These are phyloP conservation scores for Palythoa grandis DNA, from an alignment of 92 coral and sea anemone genomes.

Conservation along the genomic window DNA sequence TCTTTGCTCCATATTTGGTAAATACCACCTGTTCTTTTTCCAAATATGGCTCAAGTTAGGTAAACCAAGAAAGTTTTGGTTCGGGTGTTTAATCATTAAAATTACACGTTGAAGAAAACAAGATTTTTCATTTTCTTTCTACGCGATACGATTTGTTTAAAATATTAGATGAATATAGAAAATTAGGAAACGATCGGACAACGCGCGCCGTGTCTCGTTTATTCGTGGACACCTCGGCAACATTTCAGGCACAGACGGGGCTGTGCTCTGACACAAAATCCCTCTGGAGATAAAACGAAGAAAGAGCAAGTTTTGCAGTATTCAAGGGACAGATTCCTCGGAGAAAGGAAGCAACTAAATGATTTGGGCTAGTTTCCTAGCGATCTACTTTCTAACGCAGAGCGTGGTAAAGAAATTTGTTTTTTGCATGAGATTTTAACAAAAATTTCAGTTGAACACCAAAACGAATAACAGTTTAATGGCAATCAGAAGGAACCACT, in stretches of 20 bases:
- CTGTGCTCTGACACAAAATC: conserved; percentile 5
- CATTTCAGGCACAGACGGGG: not conserved
- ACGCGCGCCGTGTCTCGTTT: not conserved
- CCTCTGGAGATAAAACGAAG: conserved; percentile 21
- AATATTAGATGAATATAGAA: conserved; percentile 36
- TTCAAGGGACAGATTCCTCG: conserved; percentile 3
- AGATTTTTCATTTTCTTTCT: conserved; percentile 40
- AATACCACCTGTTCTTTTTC: conserved; percentile 67
- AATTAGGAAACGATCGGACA: not conserved
- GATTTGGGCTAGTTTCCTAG: conserved; percentile 38
- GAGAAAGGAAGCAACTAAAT: conserved; percentile 23
- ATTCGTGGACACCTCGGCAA: not conserved
- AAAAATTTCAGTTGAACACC: not conserved
- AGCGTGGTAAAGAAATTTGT: conserved; percentile 31
- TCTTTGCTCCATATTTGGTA: conserved; percentile 75
- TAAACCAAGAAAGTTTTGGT: conserved; percentile 59
- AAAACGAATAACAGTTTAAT: not conserved
- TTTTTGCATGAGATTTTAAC: not conserved
- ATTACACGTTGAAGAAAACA: conserved; percentile 73
- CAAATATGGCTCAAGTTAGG: conserved; percentile 74
- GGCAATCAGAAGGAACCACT: not conserved
- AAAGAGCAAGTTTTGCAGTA: conserved; percentile 1
- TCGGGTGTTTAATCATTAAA: conserved; percentile 82
- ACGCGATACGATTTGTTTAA: conserved; percentile 16
- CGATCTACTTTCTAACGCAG: conserved; percentile 31